Evolutionary conservation across 2,113 vertebrate genomes (phyloP).

Genomic region (Elachura formosa): DNA sequence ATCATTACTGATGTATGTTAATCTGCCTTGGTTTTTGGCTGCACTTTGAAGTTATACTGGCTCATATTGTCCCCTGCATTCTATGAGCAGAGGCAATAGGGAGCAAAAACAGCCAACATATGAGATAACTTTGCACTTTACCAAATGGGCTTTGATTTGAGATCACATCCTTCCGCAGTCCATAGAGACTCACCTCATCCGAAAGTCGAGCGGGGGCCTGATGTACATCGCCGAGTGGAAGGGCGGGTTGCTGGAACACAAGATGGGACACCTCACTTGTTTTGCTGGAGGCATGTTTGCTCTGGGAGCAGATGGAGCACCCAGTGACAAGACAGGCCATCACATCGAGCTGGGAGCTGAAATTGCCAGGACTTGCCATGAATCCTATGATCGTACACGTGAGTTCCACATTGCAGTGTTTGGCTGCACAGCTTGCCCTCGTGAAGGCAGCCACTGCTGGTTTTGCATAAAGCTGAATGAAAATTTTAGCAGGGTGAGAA

Average conservation of each 20-base stretch:
- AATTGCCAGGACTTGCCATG: constrained; percentile 94
- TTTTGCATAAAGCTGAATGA: not conserved
- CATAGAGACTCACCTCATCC: constrained; percentile 91
- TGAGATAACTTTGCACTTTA: not conserved
- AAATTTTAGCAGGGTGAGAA: not conserved
- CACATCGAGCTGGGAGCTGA: constrained; percentile 94
- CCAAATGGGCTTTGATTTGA: not conserved
- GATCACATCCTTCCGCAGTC: constrained; percentile 70
- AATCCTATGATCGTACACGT: constrained; percentile 93
- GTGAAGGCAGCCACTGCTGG: not conserved
- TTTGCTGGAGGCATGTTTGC: constrained; percentile 98
- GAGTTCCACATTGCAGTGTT: not conserved
- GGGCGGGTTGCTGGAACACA: constrained; percentile 93
- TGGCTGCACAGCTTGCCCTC: not conserved
- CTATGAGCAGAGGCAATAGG: not conserved
- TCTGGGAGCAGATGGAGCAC: constrained; percentile 88
- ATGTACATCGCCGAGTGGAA: constrained; percentile 99
- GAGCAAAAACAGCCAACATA: not conserved
- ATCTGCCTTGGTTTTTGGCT: not conserved
- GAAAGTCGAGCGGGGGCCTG: constrained; percentile 87
- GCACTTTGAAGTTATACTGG: not conserved
- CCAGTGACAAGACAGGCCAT: constrained; percentile 82
- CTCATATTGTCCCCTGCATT: not conserved
- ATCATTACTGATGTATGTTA: not conserved
- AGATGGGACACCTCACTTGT: constrained; percentile 98